A percentile compares a stretch with the other conserved stretches of the same genome.
phyloP scores from a whole-genome alignment of 2,797 vertebrate genomes.

The Phataginus tetradactyla region DNA sequence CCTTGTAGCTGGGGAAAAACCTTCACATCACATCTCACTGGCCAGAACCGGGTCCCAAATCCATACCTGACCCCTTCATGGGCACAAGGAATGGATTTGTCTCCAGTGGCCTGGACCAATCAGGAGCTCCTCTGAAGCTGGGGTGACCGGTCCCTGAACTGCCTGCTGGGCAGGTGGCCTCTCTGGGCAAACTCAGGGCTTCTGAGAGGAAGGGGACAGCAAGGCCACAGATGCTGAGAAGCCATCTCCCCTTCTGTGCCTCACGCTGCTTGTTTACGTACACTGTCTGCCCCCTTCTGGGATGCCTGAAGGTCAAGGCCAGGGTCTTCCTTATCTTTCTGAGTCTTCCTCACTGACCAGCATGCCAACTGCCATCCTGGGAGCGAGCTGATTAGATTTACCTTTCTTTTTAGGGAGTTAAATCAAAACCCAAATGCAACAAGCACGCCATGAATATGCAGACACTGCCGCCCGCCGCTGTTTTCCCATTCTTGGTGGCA shows the following conservation, averaged over 20 bases:
- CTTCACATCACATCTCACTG: accelerated
- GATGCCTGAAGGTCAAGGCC: not conserved
- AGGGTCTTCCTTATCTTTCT: not conserved
- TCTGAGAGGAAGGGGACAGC: not conserved
- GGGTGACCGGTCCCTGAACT: not conserved
- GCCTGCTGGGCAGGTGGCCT: not conserved
- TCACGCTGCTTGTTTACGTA: accelerated
- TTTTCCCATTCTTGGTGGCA: conserved; percentile 43
- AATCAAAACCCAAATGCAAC: conserved; percentile 57
- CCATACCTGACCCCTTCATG: accelerated
- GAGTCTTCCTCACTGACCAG: not conserved
- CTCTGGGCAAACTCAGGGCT: not conserved
- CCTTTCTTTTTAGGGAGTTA: conserved; percentile 36
- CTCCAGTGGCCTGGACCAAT: not conserved
- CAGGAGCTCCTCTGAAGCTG: accelerated
- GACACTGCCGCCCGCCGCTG: not conserved
- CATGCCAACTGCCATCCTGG: not conserved
- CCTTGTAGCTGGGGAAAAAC: not conserved
- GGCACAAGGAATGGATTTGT: no score
- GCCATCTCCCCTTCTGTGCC: accelerated
- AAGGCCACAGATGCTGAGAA: accelerated
- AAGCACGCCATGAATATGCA: not conserved
- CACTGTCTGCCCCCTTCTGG: no score
- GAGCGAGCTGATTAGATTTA: not conserved
- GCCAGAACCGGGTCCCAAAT: not conserved